Evolutionary conservation across 2,113 vertebrate species (phyloP), one percentile per base, ranked within the genome.

Genomic region (Myrmecobius fasciatus): DNA sequence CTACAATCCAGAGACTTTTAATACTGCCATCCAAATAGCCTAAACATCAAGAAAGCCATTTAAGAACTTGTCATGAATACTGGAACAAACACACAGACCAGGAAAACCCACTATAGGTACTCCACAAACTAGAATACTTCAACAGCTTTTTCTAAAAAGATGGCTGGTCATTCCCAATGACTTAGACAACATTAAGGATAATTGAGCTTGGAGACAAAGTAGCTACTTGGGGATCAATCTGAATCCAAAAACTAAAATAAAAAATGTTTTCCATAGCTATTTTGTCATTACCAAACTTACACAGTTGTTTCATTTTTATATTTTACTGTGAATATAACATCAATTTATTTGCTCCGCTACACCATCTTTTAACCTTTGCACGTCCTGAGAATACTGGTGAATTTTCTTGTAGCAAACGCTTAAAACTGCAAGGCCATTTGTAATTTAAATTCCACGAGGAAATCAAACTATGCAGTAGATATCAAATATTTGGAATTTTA

Each of bases 1-100:
- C 10, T 89, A 89, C 20, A 92, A 94, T 95, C 48, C 95, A 94
- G 96, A 96, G 53, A 94, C 96, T 53, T 17, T 93, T 92, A 93
- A 93, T 48, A 67, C 89, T 47, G 89, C 91, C n/a, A 92, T 36
- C 92, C 91, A 97, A 47, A 53, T 48, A 92, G 95, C 92, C 52
- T 96, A 52, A 83, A 31, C 22, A n/a, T 92, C 43, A 96, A 89
- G 52, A 96, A 96, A 52, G 95, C 54, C 60, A n/a, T 83, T 92
- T 92, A 91, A 95, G 91, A 95, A 94, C 93, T 91, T 92, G 60
- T 75, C n/a, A 94, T 90, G 67, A 26, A n/a, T 92, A 93, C n/a
- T 60, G 96, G n/a, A n/a, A n/a, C n/a, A n/a, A 25, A 93, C 20
- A 31, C 31, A 96, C 8, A 93, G 53, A 92, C n/a, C 47, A 93